Conservation (phyloP, 2,797 vertebrate genomes). For the Falco cherrug region DNA sequence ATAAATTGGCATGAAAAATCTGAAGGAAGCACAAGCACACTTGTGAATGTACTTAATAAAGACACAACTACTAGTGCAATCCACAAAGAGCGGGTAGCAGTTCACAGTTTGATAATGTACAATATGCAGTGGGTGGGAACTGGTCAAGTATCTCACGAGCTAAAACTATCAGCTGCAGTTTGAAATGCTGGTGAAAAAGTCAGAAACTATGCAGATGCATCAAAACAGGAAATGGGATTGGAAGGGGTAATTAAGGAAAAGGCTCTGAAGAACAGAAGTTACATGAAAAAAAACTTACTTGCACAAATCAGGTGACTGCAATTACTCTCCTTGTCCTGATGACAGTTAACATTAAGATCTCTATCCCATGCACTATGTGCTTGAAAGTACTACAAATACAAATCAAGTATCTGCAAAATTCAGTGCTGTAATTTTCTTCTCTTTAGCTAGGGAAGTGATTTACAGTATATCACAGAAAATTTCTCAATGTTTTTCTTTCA, state of each 20-base stretch:
- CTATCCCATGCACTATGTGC: neutral
- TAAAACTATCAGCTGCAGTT: neutral
- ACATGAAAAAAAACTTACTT: neutral
- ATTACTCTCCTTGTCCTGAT: neutral
- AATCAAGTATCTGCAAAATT: neutral
- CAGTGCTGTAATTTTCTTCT: neutral
- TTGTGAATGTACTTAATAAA: neutral
- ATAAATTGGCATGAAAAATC: neutral
- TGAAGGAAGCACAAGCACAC: neutral
- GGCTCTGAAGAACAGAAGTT: neutral
- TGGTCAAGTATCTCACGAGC: fast-evolving
- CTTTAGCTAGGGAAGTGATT: neutral
- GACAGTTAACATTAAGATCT: neutral
- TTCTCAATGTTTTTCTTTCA: neutral
- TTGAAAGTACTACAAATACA: neutral
- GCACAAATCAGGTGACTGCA: neutral
- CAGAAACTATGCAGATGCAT: neutral
- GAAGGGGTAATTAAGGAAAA: neutral
- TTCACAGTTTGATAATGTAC: neutral
- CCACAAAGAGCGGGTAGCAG: neutral
- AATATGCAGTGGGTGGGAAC: neutral
- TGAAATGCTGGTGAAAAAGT: neutral
- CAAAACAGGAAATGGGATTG: neutral
- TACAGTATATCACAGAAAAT: neutral
- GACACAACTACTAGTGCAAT: neutral